Conservation (phyloP, 30 jellyfish, hydroid and myxozoan genomes). For the Aurelia sp. region DNA sequence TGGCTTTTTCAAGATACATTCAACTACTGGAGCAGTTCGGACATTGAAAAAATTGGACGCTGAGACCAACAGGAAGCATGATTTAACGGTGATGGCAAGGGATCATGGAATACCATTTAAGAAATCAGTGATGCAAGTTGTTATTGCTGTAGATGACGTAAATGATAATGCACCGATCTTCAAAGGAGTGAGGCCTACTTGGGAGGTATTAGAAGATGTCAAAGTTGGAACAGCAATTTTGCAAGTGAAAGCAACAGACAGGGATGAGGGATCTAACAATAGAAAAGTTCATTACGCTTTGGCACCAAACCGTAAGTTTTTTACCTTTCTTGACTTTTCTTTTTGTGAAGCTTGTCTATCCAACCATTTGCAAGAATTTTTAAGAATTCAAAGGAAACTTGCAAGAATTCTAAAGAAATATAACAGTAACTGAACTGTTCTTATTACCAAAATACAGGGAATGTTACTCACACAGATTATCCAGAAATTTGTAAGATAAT, state of each 20-base stretch:
- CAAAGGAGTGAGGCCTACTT: constrained; percentile 10
- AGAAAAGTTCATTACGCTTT: constrained; percentile 53
- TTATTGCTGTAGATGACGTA: constrained; percentile 78
- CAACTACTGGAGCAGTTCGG: constrained; percentile 69
- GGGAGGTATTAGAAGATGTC: constrained; percentile 66
- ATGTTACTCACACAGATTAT: no score
- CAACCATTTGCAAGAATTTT: no score
- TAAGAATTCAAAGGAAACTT: no score
- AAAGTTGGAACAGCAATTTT: constrained; percentile 68
- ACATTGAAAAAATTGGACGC: constrained; percentile 86
- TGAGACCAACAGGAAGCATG: constrained; percentile 64
- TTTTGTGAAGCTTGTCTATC: no score
- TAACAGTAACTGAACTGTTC: no score
- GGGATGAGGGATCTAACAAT: constrained; percentile 64
- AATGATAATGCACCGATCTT: constrained; percentile 93
- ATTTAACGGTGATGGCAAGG: constrained; percentile 68
- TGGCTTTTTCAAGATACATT: constrained; percentile 64
- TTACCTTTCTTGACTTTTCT: not conserved
- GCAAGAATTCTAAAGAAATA: no score
- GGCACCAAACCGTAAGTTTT: constrained; percentile 60
- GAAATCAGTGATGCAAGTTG: constrained; percentile 58
- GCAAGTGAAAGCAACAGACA: constrained; percentile 79
- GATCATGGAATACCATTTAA: constrained; percentile 93
- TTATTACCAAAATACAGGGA: no score
- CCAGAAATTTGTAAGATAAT: no score